Evolutionary conservation across 1,140 invertebrate genomes (phyloP), one percentile per base, ranked within the genome.

Genomic region (Hyles euphorbiae): DNA sequence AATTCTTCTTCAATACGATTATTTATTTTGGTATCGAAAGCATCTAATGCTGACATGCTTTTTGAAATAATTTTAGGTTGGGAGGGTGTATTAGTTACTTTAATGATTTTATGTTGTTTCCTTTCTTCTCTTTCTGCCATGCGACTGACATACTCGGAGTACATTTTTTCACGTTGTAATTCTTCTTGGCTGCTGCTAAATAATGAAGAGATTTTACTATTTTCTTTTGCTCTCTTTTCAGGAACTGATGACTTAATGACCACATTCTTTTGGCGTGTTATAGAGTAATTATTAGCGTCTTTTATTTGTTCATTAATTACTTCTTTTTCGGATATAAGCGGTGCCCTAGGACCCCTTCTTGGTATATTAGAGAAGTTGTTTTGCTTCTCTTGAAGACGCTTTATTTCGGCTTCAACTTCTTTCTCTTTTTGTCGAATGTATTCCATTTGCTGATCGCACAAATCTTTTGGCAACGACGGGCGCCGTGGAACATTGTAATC

Each of bases 101-200:
- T 95, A 11, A 96, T 93, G 10, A 96, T 90, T 81, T 95, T 95
- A 34, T 94, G 92, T 51, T 94, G 91, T 56, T 93, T 94, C 34
- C 95, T 90, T 72, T 96, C 92, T 65, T 94, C 92, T n/a, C 94
- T 90, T 81, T 95, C 94, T 2, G 93, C 91, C 53, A 96, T 92
- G 87, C 95, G 94, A 70, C 91, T 89, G 76, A 95, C 92, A 81
- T 95, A 96, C 81, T 96, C 95, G 61, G 94, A 91, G 74, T 95
- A 96, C 95, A 96, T 96, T 76, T 92, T 90, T 61, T 93, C 92
- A 6, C 94, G 90, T 22, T 78, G 67, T 72, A 95, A 92, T 44
- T 91, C 90, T 81, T 96, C 95, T 82, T 90, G 50, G 88, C 88
- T 64, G 83, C 84, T 62, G 88, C 80, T 84, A 85, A 56, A 89